These are phyloP conservation scores for Ceriagrion tenellum DNA, from an alignment of 2,888 invertebrate species.

Conservation along the genomic window DNA sequence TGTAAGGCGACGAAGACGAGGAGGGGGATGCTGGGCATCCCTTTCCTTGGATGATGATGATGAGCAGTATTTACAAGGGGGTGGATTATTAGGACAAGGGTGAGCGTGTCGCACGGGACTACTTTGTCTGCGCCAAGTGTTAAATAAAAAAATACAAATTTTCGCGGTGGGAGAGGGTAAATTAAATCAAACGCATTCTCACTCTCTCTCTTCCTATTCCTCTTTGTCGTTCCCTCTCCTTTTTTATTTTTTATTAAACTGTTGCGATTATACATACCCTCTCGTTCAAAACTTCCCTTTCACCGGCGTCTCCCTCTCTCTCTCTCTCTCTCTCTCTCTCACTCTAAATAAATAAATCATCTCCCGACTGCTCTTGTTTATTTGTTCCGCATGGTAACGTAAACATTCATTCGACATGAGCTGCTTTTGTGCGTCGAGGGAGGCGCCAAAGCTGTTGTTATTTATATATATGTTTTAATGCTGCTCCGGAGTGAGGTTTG, in stretches of 20 bases:
- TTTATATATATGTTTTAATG: neutral
- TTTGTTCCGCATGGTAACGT: neutral
- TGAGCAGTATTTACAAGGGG: neutral
- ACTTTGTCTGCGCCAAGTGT: neutral
- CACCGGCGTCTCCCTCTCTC: neutral
- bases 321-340: neutral
- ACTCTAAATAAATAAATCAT: constrained; percentile 19
- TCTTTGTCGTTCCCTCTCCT: too few species aligned
- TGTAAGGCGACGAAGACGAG: too few species aligned
- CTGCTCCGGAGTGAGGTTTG: neutral
- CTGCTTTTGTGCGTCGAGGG: neutral
- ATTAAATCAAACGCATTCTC: neutral
- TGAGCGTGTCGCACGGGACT: neutral
- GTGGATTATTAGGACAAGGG: constrained; percentile 28
- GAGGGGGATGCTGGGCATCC: too few species aligned
- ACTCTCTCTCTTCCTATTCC: neutral
- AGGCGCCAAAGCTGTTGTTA: neutral
- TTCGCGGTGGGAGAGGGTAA: neutral
- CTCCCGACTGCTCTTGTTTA: neutral
- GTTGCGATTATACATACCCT: neutral
- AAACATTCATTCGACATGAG: neutral
- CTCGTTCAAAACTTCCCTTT: neutral
- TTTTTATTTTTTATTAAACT: neutral
- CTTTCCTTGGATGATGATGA: neutral
- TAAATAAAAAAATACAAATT: neutral